Evolutionary conservation across 2,113 vertebrate species (phyloP), one percentile per base, ranked within the genome.

Genomic region (Cisticola juncidis): DNA sequence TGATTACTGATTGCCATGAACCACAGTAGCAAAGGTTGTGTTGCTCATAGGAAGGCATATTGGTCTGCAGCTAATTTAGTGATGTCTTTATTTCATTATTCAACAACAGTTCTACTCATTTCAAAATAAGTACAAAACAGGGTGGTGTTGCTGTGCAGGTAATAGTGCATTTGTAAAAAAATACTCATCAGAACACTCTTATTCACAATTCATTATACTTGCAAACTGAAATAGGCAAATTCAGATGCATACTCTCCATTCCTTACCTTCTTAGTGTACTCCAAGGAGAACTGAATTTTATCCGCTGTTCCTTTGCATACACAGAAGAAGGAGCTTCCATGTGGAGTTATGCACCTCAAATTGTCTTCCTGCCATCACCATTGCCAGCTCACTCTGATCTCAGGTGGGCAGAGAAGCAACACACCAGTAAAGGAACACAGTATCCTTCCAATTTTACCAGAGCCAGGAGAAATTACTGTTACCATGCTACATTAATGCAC

Each of bases 371-470:
- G 29, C 6, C 5, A 16, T 19, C 35, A 60, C 26, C 35, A 19
- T 25, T 35, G 18, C 35, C 23, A 12, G 42, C 33, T 81, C 44
- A 17, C 28, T 29, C 47, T 54, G 36, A 58, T 29, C 40, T 47
- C 47, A 14, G 45, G 6, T 14, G 35, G 17, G 11, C 35, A 64
- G 38, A 66, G 44, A 80, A 83, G 38, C 0, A 0, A 26, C 22
- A n/a, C 8, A 44, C 11, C 26, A 56, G 29, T 18, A n/a, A 82
- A 85, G 21, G 21, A 58, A 20, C 31, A 53, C 5, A 9, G 8
- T 6, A 12, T 40, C 38, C 26, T 88, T 80, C 51, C 56, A 81
- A 28, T 28, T 3, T 13, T 22, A 20, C 14, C 16, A 44, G 15
- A 68, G 33, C 21, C 38, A 56, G 9, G 33, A 61, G 33, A 86